Evolutionary conservation across 2,888 invertebrate genomes (phyloP).

Genomic region (Cyaniris semiargus): DNA sequence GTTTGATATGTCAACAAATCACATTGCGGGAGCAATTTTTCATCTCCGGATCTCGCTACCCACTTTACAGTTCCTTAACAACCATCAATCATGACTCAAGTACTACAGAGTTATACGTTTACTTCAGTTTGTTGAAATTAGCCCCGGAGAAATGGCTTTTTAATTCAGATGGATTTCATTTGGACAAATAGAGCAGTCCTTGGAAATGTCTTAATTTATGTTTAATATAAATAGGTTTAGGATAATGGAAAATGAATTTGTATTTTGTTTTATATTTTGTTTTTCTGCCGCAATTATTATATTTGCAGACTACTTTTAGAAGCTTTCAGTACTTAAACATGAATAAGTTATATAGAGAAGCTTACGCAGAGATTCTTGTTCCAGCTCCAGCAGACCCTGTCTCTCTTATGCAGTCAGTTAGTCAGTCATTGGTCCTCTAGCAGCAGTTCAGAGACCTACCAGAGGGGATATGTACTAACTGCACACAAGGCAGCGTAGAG

Average conservation of each 20-base stretch:
- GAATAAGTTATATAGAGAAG: too few relatives aligned
- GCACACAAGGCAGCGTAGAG: too few relatives aligned
- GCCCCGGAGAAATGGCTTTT: constrained; percentile 7
- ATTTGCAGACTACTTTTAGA: too few relatives aligned
- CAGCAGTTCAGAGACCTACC: too few relatives aligned
- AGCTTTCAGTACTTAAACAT: too few relatives aligned
- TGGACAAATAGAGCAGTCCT: neutral
- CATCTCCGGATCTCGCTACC: neutral
- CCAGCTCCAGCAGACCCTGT: too few relatives aligned
- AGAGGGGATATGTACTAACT: too few relatives aligned
- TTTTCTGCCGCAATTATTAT: too few relatives aligned
- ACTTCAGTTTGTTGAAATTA: constrained; percentile 5
- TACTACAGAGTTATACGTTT: constrained; percentile 1
- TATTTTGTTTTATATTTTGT: neutral
- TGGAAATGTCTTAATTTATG: neutral
- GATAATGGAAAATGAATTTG: neutral
- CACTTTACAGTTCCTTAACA: constrained; percentile 21
- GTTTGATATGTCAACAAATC: constrained; percentile 19
- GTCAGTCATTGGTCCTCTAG: too few relatives aligned
- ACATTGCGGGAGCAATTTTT: neutral
- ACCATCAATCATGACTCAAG: constrained; percentile 18
- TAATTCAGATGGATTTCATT: constrained; percentile 1
- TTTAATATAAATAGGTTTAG: neutral
- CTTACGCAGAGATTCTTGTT: too few relatives aligned
- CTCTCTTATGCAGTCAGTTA: too few relatives aligned